Base-by-base conservation (phyloP, 2,113 vertebrate genomes). In the Lampris megalopsis region DNA sequence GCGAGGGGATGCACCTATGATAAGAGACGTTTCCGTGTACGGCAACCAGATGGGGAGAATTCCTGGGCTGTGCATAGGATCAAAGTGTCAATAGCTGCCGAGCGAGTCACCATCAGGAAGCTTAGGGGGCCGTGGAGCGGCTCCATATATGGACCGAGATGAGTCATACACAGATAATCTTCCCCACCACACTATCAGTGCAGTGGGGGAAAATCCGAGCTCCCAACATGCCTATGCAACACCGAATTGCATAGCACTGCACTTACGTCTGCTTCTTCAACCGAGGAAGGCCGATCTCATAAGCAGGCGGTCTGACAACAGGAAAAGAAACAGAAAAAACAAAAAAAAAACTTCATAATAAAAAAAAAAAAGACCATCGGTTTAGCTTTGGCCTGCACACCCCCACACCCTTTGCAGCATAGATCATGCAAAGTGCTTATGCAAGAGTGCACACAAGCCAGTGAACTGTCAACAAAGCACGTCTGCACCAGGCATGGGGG, bases 91-190 rank as follows among this genome's bases (percentile, higher is more conserved):
- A 85, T 87, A 85, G 88, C 87, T 77, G 71, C 54, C 80, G 68
- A 73, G 81, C 79, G 70, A 87, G 75, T 89, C 89, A 86, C 80
- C 83, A 71, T 78, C 81, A 86, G 76, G 79, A 90, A 86, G 80
- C 74, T 83, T 67, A 35, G 24, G 9, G 9, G 45, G 80, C 75
- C 71, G 69, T 69, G 38, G 79, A 83, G 71, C 60, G 73, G 82
- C 68, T 79, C 79, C 86, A 81, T 79, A 88, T 86, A 85, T 79
- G 90, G 82, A 80, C 77, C 73, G 50, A 13, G 84, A 85, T 87
- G 89, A 92, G 73, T 91, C 92, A 91, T 73, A 80, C 75, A 70
- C 81, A 85, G 86, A 90, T 90, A 82, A 89, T 91, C 83, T 90
- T 89, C 78, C 79, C 82, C 78, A 75, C 80, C 68, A 73, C 70